Conservation (phyloP, 1,140 invertebrate species). For the Dreissena rostriformis region DNA sequence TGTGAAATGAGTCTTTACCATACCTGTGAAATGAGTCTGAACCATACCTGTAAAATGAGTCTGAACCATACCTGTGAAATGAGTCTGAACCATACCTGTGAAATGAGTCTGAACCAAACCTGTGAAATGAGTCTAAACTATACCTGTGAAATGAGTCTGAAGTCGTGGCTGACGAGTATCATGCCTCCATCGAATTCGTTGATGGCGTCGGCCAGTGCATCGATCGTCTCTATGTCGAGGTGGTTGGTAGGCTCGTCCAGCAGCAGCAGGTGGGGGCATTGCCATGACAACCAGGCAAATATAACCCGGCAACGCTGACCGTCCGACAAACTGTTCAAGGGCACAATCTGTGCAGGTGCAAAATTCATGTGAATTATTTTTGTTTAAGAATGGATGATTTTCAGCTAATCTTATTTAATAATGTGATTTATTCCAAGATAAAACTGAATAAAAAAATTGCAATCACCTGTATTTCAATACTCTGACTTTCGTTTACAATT, state of each 20-base stretch:
- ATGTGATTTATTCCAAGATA: no score
- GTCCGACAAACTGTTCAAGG: slow-evolving; percentile 98
- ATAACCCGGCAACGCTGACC: slow-evolving; percentile 99
- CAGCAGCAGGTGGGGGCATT: slow-evolving; percentile 95
- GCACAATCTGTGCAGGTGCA: slow-evolving; percentile 88
- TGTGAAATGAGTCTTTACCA: no score
- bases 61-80: slow-evolving; percentile 93
- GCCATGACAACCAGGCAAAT: slow-evolving; percentile 98
- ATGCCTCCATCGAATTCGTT: slow-evolving; percentile 99
- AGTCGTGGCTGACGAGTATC: slow-evolving; percentile 98
- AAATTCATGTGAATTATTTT: no score
- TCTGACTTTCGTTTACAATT: no score
- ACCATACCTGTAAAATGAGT: slow-evolving; percentile 81
- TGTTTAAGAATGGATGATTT: no score
- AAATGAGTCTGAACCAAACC: slow-evolving; percentile 96
- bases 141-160: slow-evolving; percentile 98
- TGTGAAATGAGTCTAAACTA: slow-evolving; percentile 94
- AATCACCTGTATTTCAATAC: no score
- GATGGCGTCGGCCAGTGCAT: slow-evolving; percentile 98
- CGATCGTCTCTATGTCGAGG: slow-evolving; percentile 99
- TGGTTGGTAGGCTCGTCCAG: slow-evolving; percentile 99
- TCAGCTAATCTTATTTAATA: no score
- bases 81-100: slow-evolving; percentile 96
- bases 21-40: slow-evolving; percentile 98
- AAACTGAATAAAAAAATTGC: no score